Evolutionary conservation across 2,888 invertebrate genomes (phyloP).

Genomic region (Eupithecia inturbata): DNA sequence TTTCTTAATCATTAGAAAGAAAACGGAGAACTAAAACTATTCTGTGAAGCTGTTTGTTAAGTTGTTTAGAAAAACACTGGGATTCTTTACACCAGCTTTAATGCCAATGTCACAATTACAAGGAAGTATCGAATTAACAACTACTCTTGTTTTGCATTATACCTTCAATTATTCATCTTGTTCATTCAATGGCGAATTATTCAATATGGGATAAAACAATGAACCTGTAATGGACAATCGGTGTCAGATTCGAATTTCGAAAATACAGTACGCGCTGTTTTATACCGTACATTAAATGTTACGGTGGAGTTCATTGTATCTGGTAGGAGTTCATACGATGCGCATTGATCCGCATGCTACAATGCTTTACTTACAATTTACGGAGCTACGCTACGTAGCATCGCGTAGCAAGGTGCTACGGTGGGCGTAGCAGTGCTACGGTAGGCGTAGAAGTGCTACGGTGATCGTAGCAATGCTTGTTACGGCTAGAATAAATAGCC

Average conservation of each 20-base stretch:
- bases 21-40: neutral
- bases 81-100: slow-evolving; percentile 32
- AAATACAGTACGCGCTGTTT: slow-evolving; percentile 25
- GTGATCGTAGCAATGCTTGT: neutral
- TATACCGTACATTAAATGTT: neutral
- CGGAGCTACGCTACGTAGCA: neutral
- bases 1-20: neutral
- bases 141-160: slow-evolving; percentile 27
- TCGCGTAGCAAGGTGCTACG: slow-evolving; percentile 4
- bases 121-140: slow-evolving; percentile 36
- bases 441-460: neutral
- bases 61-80: slow-evolving; percentile 3
- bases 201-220: slow-evolving; percentile 47
- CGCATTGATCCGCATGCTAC: neutral
- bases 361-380: neutral
- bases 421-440: neutral
- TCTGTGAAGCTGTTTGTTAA: slow-evolving; percentile 3
- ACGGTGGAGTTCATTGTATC: neutral
- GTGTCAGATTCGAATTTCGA: slow-evolving; percentile 55
- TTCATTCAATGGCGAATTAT: slow-evolving; percentile 34
- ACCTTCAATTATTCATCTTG: slow-evolving; percentile 32
- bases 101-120: slow-evolving; percentile 26
- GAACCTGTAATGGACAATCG: slow-evolving; percentile 55
- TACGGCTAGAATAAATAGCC: neutral
- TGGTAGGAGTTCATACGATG: neutral